Percentiles rank a stretch among this genome's conserved stretches.
Conservation (phyloP, 1,140 invertebrate species). For the Pseudomyrmex dendroicus region DNA sequence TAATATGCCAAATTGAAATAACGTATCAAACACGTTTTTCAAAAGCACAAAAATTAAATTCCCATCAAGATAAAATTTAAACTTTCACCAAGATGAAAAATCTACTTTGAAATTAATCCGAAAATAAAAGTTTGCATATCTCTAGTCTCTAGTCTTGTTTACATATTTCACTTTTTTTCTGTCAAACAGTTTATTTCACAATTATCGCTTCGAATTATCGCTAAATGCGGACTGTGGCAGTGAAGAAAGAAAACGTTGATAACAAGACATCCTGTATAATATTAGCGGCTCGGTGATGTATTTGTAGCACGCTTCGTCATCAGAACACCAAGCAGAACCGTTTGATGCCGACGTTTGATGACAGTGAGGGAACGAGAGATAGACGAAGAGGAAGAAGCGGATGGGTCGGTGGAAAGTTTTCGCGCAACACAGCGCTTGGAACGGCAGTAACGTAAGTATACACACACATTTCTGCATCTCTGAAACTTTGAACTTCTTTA, state of each 20-base stretch:
- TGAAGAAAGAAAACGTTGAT: neutral
- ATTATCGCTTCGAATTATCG: constrained; percentile 22
- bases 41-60: neutral
- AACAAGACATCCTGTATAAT: constrained; percentile 31
- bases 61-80: too few species aligned
- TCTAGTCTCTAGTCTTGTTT: too few species aligned
- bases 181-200: too few species aligned
- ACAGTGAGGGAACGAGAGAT: constrained; percentile 8
- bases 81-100: too few species aligned
- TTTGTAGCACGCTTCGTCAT: constrained; percentile 38
- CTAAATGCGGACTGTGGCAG: neutral
- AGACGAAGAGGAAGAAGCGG: neutral
- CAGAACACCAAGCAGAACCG: constrained; percentile 35
- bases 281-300: constrained; percentile 7
- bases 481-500: constrained; percentile 79
- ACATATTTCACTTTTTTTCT: too few species aligned
- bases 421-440: constrained; percentile 1
- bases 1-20: neutral
- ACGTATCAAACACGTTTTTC: neutral
- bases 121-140: too few species aligned
- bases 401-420: constrained; percentile 36
- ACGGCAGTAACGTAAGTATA: neutral
- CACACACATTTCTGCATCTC: constrained; percentile 25
- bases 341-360: constrained; percentile 41
- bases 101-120: too few species aligned